Conservation (phyloP, 2,888 invertebrate genomes). For the Lepas anatifera region DNA sequence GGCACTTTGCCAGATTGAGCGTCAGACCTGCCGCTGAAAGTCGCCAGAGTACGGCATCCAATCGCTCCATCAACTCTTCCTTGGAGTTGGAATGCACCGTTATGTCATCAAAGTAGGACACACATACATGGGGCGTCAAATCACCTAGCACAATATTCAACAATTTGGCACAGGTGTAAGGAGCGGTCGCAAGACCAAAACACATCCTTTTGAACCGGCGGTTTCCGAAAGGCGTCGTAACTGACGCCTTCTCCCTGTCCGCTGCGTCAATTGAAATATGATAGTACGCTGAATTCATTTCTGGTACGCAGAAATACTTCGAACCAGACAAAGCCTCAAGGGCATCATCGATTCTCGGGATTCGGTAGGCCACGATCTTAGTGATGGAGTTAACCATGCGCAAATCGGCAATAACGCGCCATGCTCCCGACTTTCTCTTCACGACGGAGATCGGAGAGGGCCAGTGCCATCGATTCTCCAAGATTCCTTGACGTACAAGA, state of each 20-base stretch:
- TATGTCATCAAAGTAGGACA: background rate
- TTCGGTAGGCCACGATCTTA: background rate
- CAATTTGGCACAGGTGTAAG: background rate
- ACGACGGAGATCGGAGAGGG: too few species aligned
- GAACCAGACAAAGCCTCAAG: too few species aligned
- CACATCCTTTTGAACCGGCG: background rate
- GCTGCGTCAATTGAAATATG: too few species aligned
- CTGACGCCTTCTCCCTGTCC: background rate
- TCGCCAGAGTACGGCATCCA: background rate
- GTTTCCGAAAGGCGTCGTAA: background rate
- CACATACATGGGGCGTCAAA: background rate
- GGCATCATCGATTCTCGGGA: too few species aligned
- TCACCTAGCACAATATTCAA: background rate
- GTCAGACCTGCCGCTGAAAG: background rate
- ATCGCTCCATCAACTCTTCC: background rate
- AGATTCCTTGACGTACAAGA: background rate
- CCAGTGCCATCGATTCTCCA: too few species aligned
- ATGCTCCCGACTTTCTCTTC: too few species aligned
- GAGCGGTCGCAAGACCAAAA: background rate
- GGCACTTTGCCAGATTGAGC: background rate
- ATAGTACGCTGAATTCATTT: background rate
- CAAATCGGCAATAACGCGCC: background rate
- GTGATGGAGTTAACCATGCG: background rate
- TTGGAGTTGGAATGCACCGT: background rate
- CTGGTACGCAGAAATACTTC: background rate